Base-by-base conservation (phyloP, 2,888 invertebrate genomes). In the Lypha dubia region DNA sequence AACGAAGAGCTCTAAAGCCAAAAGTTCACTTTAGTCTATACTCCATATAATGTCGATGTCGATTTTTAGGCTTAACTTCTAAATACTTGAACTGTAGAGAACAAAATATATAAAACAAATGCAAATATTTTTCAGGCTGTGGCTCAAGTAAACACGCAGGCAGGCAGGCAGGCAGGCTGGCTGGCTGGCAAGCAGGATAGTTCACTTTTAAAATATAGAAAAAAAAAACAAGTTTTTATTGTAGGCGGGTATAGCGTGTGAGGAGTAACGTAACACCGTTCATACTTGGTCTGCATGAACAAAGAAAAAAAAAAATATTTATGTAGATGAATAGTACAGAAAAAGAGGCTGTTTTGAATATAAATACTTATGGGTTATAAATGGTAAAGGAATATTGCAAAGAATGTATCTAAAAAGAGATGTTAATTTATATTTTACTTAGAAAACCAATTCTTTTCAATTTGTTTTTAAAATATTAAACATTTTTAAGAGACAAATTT, bases 41-140 rank as follows among this genome's bases (percentile, higher is more conserved):
- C n/a, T n/a, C 13, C 11, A 13, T 11, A 76, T 68, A 84, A 84
- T 77, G 84, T 80, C 71, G 79, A 74, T 84, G 79, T 84, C 80
- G 84, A 84, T 76, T 73, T 84, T 76, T 73, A 80, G 84, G 84
- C 84, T 84, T 84, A 84, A 84, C 84, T 80, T 84, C 80, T 80
- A 84, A 84, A 76, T 84, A 80, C 84, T 80, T 80, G 76, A 84
- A 80, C 80, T 84, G 60, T 73, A 67, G 60, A 80, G 63, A 53
- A 49, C 49, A 63, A 46, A 41, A 35, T 67, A 65, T 49, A 79
- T 75, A 79, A 73, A 84, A 84, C 80, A 84, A 84, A 84, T 84
- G 80, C 84, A 84, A 84, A 84, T 80, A 84, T 84, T 84, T 84
- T 80, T 70, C 65, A 71, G 71, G 28, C 71, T 53, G 58, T 49